A percentile compares a stretch with the other conserved stretches of the same genome.
Evolutionary conservation across 2,888 invertebrate species (phyloP).

Genomic region (Molanna angustata): DNA sequence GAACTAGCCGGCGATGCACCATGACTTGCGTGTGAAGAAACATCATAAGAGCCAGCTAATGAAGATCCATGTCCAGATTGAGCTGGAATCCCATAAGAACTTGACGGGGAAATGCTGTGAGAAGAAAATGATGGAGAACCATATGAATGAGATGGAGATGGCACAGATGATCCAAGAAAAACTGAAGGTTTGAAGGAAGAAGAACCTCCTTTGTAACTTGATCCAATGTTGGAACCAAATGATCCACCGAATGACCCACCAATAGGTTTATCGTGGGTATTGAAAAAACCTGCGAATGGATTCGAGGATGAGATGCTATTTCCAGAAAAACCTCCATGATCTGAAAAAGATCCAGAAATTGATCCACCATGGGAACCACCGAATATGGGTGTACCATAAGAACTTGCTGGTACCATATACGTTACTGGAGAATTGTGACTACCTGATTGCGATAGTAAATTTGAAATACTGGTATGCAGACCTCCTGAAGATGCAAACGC

Average conservation of each 20-base stretch:
- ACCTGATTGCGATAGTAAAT: conserved; percentile 32
- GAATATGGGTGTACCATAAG: conserved; percentile 37
- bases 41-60: conserved; percentile 1
- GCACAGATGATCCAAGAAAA: conserved; percentile 44
- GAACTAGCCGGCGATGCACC: conserved; percentile 3
- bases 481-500: conserved; percentile 40
- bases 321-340: conserved; percentile 17
- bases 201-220: conserved; percentile 40
- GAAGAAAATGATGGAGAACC: conserved; percentile 17
- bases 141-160: conserved; percentile 22
- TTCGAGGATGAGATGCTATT: conserved; percentile 17
- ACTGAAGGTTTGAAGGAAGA: conserved; percentile 51
- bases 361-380: conserved; percentile 31
- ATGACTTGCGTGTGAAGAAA: conserved; percentile 6
- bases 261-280: conserved; percentile 10
- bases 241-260: conserved; percentile 11
- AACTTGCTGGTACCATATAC: conserved; percentile 35
- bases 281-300: conserved; percentile 23
- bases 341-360: conserved; percentile 15
- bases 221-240: conserved; percentile 36
- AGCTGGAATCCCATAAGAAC: conserved; percentile 18
- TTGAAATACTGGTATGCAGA: no score
- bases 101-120: conserved; percentile 27
- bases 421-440: conserved; percentile 38
- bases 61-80: conserved; percentile 12